Conservation (phyloP, 2,888 invertebrate species). For the Lycocerus yunnanus region DNA sequence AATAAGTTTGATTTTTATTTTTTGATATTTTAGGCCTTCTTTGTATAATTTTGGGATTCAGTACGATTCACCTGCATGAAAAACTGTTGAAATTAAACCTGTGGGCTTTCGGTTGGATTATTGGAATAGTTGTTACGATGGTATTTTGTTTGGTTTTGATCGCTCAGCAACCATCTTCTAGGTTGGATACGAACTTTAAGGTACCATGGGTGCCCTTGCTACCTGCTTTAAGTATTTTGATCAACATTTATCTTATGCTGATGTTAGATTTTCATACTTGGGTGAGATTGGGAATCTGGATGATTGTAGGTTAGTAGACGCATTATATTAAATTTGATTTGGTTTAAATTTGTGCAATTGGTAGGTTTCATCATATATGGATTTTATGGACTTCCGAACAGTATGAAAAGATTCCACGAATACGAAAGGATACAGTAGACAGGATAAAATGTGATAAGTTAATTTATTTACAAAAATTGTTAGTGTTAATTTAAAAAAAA, state of each 20-base stretch:
- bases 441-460: background rate
- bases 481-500: background rate
- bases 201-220: constrained; percentile 81
- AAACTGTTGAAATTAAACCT: background rate
- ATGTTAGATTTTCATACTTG: constrained; percentile 82
- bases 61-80: constrained; percentile 32
- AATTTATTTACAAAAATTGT: background rate
- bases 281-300: constrained; percentile 86
- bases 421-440: background rate
- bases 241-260: constrained; percentile 82
- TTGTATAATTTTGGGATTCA: constrained; percentile 48
- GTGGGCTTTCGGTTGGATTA: background rate
- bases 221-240: constrained; percentile 77
- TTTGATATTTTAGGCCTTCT: constrained; percentile 46
- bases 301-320: constrained; percentile 69
- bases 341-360: background rate
- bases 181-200: constrained; percentile 59
- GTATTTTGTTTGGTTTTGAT: background rate
- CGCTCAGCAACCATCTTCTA: background rate
- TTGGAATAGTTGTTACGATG: background rate
- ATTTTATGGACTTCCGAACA: background rate
- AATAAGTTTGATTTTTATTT: background rate
- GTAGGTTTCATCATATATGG: background rate
- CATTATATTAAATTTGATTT: background rate
- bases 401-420: background rate